Percentiles rank a stretch among this genome's conserved stretches.
Conservation (phyloP, 1,140 invertebrate genomes). For the Metaphire vulgaris region DNA sequence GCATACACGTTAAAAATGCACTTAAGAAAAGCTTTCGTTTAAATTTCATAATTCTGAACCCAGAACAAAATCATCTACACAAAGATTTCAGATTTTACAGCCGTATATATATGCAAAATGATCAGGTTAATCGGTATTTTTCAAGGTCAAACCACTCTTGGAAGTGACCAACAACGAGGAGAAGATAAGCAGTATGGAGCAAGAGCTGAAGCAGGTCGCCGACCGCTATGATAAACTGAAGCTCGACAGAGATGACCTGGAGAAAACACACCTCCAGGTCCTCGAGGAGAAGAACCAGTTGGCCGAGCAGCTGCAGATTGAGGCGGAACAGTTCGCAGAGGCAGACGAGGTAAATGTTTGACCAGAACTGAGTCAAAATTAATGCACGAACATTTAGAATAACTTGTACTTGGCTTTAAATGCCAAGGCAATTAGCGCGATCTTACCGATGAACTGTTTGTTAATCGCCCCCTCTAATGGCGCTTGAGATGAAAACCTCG, state of each 20-base stretch:
- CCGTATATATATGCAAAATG: background rate
- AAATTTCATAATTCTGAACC: too few species aligned
- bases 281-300: conserved; percentile 88
- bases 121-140: too few species aligned
- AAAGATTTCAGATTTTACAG: too few species aligned
- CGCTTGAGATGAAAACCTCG: background rate
- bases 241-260: conserved; percentile 67
- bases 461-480: background rate
- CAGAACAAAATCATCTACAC: too few species aligned
- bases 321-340: conserved; percentile 87
- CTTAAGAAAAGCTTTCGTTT: too few species aligned
- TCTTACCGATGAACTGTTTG: background rate
- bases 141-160: conserved; percentile 58
- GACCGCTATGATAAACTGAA: conserved; percentile 76
- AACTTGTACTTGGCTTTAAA: background rate
- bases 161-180: conserved; percentile 96
- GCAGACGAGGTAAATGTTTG: conserved; percentile 76
- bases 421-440: background rate
- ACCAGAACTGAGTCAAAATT: background rate
- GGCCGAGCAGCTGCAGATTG: conserved; percentile 71
- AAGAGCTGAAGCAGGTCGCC: conserved; percentile 83
- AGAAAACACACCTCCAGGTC: conserved; percentile 55
- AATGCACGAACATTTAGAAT: background rate
- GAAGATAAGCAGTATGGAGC: conserved; percentile 90
- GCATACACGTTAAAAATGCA: too few species aligned